Conservation (phyloP, 2,113 vertebrate genomes). For the Corythornis vintsioides region DNA sequence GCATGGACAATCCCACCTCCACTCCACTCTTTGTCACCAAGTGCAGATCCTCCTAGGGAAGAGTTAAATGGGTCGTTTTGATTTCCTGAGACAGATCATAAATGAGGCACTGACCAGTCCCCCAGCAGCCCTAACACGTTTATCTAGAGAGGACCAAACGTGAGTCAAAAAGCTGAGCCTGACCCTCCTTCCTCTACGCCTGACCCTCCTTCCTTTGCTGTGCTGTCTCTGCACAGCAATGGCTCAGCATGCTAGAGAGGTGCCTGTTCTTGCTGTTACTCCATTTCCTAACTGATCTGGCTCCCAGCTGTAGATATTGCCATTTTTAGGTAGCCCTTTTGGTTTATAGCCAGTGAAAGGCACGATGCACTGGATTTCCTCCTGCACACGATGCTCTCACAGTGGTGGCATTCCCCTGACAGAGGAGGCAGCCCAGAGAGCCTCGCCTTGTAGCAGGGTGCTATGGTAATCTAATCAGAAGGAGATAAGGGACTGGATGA, state of each 20-base stretch:
- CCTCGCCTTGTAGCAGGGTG: neutral
- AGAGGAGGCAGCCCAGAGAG: neutral
- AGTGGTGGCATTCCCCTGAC: neutral
- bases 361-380: neutral
- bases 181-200: neutral
- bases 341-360: neutral
- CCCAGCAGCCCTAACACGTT: accelerated
- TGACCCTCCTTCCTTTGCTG: accelerated
- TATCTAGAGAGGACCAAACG: neutral
- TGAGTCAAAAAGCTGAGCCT: neutral
- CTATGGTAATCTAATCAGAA: slow-evolving; percentile 66
- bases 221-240: neutral
- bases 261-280: neutral
- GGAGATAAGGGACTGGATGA: slow-evolving; percentile 65
- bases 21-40: neutral
- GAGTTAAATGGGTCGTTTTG: neutral
- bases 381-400: neutral
- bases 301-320: neutral
- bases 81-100: neutral
- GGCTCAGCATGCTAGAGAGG: neutral
- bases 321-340: neutral
- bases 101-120: neutral
- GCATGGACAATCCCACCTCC: neutral
- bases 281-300: neutral
- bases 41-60: neutral